phyloP scores from a whole-genome alignment of 2,113 vertebrate species.

The Oncorhynchus keta region DNA sequence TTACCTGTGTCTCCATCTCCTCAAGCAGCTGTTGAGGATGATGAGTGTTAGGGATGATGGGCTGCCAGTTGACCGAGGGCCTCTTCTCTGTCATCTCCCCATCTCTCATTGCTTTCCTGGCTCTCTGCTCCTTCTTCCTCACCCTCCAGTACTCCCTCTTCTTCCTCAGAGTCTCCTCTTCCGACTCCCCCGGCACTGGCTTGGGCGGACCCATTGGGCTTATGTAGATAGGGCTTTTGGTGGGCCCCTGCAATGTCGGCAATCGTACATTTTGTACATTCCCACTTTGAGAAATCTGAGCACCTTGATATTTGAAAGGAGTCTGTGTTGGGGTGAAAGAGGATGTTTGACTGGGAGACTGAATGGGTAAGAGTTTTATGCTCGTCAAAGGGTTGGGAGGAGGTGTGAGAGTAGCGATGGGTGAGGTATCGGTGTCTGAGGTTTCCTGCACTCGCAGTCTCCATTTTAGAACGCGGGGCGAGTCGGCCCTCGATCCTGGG shows the following conservation, averaged over 20 bases:
- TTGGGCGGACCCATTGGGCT: constrained; percentile 60
- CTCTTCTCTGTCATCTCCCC: constrained; percentile 29
- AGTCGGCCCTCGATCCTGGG: background rate
- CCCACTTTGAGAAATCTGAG: constrained; percentile 7
- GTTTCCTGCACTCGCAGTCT: constrained; percentile 18
- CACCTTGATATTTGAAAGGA: constrained; percentile 21
- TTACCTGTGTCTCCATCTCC: constrained; percentile 32
- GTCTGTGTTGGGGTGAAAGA: background rate
- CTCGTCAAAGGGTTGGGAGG: constrained; percentile 58
- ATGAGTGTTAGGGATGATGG: constrained; percentile 26
- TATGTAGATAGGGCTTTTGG: background rate
- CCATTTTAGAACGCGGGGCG: constrained; percentile 28
- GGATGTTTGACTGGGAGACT: constrained; percentile 21
- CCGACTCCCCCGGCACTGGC: constrained; percentile 52
- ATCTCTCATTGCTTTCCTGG: constrained; percentile 68
- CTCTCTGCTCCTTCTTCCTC: constrained; percentile 79
- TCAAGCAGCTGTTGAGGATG: background rate
- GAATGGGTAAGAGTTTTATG: constrained; percentile 49
- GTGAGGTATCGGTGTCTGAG: constrained; percentile 11
- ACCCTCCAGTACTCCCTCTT: constrained; percentile 78
- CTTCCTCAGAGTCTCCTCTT: constrained; percentile 69
- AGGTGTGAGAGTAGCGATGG: constrained; percentile 33
- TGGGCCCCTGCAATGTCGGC: background rate
- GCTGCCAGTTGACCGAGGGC: constrained; percentile 34
- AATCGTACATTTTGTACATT: background rate